Percentiles rank a stretch among this genome's conserved stretches.
Conservation (phyloP, 1,140 invertebrate genomes). For the Lordiphosa collinella region DNA sequence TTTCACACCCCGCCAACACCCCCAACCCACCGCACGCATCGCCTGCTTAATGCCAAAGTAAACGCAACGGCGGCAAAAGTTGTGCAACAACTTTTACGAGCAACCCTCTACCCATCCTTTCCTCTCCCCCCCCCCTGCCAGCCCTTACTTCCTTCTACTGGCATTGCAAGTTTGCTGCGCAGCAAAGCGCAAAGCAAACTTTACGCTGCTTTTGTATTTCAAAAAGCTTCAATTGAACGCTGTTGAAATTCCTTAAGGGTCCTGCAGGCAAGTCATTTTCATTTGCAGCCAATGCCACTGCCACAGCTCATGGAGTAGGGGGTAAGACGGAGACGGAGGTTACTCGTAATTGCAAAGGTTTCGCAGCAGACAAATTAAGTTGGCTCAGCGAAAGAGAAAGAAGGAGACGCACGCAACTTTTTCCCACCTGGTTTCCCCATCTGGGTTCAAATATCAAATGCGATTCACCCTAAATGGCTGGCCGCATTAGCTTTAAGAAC, state of each 20-base stretch:
- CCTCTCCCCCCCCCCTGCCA: neutral
- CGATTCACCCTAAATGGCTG: too few relatives aligned
- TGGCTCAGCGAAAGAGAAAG: conserved; percentile 10
- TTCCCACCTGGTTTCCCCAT: too few relatives aligned
- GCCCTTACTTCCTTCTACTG: neutral
- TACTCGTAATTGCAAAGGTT: conserved; percentile 62
- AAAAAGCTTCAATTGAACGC: conserved; percentile 71
- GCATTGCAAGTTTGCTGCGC: conserved; percentile 43
- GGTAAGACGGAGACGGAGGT: conserved; percentile 1
- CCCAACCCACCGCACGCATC: conserved; percentile 10
- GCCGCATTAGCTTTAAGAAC: too few relatives aligned
- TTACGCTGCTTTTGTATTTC: conserved; percentile 64
- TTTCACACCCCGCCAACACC: neutral
- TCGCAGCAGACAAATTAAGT: conserved; percentile 69
- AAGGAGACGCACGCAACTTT: neutral
- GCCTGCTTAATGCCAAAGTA: conserved; percentile 60
- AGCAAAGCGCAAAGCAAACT: conserved; percentile 63
- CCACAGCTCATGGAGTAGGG: neutral
- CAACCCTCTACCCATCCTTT: neutral
- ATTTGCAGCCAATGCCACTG: conserved; percentile 21
- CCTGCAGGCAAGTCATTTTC: conserved; percentile 43
- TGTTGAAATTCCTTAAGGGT: conserved; percentile 71
- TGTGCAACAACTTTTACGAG: conserved; percentile 58
- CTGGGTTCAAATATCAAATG: too few relatives aligned
- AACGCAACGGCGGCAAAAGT: conserved; percentile 59